phyloP scores from a whole-genome alignment of 2,113 vertebrate genomes.

The Picathartes gymnocephalus region DNA sequence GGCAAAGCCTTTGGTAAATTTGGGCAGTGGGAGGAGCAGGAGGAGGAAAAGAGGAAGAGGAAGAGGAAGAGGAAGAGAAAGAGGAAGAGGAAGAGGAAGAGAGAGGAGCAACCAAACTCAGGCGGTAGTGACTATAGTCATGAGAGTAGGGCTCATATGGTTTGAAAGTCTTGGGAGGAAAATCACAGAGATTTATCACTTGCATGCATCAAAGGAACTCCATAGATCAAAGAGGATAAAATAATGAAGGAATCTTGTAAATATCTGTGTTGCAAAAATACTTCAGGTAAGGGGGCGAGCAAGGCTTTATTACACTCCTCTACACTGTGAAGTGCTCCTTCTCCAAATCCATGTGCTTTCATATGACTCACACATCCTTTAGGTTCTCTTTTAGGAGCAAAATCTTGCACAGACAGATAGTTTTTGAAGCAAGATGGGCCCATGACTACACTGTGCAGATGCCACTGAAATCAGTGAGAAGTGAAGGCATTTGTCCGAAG shows the following conservation, averaged over 20 bases:
- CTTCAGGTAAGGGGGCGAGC: background rate
- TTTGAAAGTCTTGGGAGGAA: background rate
- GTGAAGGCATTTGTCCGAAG: background rate
- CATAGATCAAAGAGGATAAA: conserved; percentile 22
- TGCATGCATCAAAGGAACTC: background rate
- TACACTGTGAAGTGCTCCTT: background rate
- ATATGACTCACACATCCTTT: background rate
- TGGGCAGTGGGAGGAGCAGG: background rate
- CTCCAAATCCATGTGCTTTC: background rate
- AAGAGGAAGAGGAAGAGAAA: background rate
- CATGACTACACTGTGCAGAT: background rate
- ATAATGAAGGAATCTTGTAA: background rate
- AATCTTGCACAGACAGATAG: background rate
- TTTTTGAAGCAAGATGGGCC: background rate
- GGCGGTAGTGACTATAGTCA: background rate
- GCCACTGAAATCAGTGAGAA: background rate
- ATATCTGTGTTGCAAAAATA: conserved; percentile 10
- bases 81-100: background rate
- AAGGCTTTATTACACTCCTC: background rate
- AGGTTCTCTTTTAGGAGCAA: background rate
- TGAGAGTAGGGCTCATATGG: background rate
- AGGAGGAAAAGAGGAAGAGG: background rate
- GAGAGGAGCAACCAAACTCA: background rate
- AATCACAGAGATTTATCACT: background rate
- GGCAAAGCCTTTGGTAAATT: background rate